Conservation (phyloP, 2,113 vertebrate species). For the Zosterops japonicus region DNA sequence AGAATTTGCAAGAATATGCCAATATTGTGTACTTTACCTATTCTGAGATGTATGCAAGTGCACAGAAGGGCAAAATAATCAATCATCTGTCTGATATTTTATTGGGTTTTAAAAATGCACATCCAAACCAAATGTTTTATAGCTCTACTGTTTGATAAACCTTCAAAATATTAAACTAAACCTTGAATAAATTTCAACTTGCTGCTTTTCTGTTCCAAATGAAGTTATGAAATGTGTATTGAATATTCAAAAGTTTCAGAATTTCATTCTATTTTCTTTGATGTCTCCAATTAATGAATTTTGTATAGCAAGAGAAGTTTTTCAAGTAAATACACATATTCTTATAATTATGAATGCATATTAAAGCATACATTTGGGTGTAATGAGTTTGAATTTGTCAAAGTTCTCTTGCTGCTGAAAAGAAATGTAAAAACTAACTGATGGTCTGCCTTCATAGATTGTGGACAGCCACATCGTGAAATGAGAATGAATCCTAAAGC, state of each 20-base stretch:
- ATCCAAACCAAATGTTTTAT: not conserved
- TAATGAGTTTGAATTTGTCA: not conserved
- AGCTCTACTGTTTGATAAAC: not conserved
- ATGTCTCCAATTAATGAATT: not conserved
- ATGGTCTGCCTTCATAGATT: conserved; percentile 74
- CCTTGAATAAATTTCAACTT: not conserved
- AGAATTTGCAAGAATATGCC: not conserved
- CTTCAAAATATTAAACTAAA: not conserved
- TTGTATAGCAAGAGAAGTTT: not conserved
- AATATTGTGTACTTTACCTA: not conserved
- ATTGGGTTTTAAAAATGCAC: not conserved
- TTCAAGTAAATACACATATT: not conserved
- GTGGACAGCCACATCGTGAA: conserved; percentile 91
- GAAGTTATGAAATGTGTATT: not conserved
- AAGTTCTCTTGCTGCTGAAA: not conserved
- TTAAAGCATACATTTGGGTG: not conserved
- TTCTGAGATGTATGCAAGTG: not conserved
- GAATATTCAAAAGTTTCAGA: not conserved
- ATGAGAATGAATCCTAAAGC: conserved; percentile 99
- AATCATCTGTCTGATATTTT: not conserved
- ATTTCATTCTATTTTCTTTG: not conserved
- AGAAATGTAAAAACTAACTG: not conserved
- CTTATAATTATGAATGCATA: not conserved
- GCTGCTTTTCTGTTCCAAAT: not conserved
- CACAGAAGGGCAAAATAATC: not conserved